Evolutionary conservation across 2,888 invertebrate genomes (phyloP).

Genomic region (Luperina testacea): DNA sequence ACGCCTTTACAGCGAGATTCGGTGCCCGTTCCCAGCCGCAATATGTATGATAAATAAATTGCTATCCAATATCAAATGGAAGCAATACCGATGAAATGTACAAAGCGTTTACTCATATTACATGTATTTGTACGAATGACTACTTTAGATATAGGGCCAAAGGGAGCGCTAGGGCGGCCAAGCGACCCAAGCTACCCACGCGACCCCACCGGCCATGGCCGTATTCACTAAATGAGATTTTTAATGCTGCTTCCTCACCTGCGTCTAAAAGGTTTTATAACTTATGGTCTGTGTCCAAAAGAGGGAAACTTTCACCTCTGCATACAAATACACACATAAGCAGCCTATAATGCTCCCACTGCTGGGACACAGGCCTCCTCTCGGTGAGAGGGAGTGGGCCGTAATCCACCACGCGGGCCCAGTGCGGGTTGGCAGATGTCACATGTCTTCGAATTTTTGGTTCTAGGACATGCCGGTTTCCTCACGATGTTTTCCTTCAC

Average conservation of each 20-base stretch:
- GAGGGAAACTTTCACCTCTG: constrained; percentile 26
- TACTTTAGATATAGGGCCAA: constrained; percentile 57
- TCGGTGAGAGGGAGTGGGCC: no score
- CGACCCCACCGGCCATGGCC: constrained; percentile 51
- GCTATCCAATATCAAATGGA: constrained; percentile 90
- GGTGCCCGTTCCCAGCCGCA: constrained; percentile 83
- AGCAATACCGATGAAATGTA: constrained; percentile 88
- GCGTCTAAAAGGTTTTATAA: constrained; percentile 61
- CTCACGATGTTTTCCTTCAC: no score
- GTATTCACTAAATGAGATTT: constrained; percentile 62
- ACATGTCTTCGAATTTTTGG: no score
- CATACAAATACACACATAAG: no score
- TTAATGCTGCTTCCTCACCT: constrained; percentile 62
- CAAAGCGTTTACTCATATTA: constrained; percentile 86
- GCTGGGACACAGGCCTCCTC: no score
- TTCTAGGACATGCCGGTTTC: no score
- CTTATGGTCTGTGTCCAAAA: constrained; percentile 49
- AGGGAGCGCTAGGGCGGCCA: constrained; percentile 46
- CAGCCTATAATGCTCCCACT: no score
- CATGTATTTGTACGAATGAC: constrained; percentile 78
- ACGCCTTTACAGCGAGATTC: constrained; percentile 82
- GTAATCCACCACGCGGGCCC: no score
- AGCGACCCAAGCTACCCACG: constrained; percentile 16
- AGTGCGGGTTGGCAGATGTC: no score
- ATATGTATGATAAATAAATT: constrained; percentile 91